phyloP scores from a whole-genome alignment of 2,113 vertebrate species.

The Xenopus borealis region DNA sequence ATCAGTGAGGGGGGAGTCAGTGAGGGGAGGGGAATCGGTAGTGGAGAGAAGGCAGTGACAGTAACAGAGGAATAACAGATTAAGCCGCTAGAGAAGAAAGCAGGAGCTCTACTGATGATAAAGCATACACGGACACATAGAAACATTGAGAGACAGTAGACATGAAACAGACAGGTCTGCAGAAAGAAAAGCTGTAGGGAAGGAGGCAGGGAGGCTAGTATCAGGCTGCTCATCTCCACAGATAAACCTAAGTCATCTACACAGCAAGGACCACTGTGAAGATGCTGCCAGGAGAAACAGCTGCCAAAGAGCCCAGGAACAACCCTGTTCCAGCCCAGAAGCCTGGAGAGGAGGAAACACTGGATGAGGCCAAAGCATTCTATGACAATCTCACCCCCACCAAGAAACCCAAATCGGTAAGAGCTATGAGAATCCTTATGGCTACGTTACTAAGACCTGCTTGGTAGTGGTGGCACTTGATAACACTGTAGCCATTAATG shows the following conservation, averaged over 20 bases:
- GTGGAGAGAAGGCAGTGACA: neutral
- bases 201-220: constrained; percentile 25
- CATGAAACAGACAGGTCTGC: neutral
- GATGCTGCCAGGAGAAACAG: constrained; percentile 26
- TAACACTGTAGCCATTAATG: too few relatives aligned
- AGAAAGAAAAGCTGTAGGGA: neutral
- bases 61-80: neutral
- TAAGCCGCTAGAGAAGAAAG: neutral
- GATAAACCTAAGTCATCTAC: constrained; percentile 17
- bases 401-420: constrained; percentile 76
- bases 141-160: neutral
- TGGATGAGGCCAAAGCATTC: constrained; percentile 67
- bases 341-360: constrained; percentile 46
- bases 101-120: neutral
- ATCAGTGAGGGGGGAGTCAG: constrained; percentile 8
- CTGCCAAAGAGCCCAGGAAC: constrained; percentile 27
- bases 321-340: constrained; percentile 29
- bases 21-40: neutral
- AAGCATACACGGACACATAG: neutral
- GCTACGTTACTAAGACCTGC: too few relatives aligned
- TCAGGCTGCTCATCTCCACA: constrained; percentile 20
- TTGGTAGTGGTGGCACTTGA: too few relatives aligned
- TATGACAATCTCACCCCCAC: constrained; percentile 65
- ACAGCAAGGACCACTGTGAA: constrained; percentile 2
- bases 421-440: constrained; percentile 8